Evolutionary conservation across 2,888 invertebrate species (phyloP).

Genomic region (Euplagia quadripunctaria): DNA sequence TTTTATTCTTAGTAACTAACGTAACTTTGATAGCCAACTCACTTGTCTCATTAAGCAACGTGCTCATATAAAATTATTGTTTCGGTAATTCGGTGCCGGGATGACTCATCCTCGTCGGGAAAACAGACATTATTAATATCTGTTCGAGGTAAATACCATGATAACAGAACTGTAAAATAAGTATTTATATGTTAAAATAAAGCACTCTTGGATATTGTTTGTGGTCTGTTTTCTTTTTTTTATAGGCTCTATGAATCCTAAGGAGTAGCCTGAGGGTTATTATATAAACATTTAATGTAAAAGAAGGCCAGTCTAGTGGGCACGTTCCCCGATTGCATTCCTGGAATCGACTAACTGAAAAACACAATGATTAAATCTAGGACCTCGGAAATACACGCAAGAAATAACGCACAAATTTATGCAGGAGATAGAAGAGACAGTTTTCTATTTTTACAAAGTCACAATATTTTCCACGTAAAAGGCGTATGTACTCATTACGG

Average conservation of each 20-base stretch:
- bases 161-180: slow-evolving; percentile 5
- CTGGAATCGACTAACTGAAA: neutral
- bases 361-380: neutral
- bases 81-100: slow-evolving; percentile 18
- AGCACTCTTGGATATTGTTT: neutral
- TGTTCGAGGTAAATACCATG: slow-evolving; percentile 16
- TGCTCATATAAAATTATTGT: slow-evolving; percentile 22
- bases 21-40: slow-evolving; percentile 48
- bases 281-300: neutral
- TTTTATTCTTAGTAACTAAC: slow-evolving; percentile 64
- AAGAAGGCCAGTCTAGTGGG: neutral
- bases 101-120: slow-evolving; percentile 29
- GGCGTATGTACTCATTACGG: neutral
- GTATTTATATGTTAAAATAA: neutral
- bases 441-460: neutral
- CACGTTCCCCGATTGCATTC: neutral
- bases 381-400: neutral
- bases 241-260: too few relatives aligned
- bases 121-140: slow-evolving; percentile 11
- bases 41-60: slow-evolving; percentile 37
- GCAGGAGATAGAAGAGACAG: neutral
- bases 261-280: neutral
- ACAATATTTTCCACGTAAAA: neutral
- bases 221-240: neutral
- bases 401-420: neutral